Evolutionary conservation across 2,888 invertebrate genomes (phyloP).

Genomic region (Suillia variegata): DNA sequence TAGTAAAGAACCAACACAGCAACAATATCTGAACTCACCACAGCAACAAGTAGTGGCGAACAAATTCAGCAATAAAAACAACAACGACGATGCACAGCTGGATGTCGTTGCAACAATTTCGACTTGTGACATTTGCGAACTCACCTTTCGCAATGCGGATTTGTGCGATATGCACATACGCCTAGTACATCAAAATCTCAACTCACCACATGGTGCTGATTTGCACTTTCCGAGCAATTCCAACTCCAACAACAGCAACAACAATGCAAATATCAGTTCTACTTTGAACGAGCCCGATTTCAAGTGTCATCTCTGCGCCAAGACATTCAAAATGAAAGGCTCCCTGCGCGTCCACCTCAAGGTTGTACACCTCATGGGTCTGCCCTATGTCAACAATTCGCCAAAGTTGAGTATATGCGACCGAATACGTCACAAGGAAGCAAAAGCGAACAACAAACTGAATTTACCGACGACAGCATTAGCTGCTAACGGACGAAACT

Average conservation of each 20-base stretch:
- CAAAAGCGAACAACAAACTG: conserved; percentile 16
- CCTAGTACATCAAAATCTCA: conserved; percentile 66
- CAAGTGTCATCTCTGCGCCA: conserved; percentile 76
- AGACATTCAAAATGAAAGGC: conserved; percentile 81
- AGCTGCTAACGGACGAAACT: neutral
- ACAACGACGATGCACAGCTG: no score
- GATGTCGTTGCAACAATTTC: conserved; percentile 18
- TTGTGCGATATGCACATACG: conserved; percentile 77
- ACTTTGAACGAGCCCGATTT: conserved; percentile 52
- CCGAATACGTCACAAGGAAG: conserved; percentile 50
- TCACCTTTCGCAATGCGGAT: conserved; percentile 72
- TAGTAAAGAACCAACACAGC: conserved; percentile 7
- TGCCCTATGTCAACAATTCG: conserved; percentile 34
- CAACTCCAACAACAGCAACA: conserved; percentile 37
- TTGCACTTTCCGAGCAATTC: no score
- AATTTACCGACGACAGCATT: conserved; percentile 9
- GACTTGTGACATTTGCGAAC: conserved; percentile 73
- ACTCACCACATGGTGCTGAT: conserved; percentile 15
- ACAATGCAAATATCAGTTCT: conserved; percentile 3
- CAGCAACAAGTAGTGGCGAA: conserved; percentile 14
- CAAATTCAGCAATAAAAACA: neutral
- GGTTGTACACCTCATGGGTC: conserved; percentile 70
- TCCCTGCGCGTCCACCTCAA: conserved; percentile 81
- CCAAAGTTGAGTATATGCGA: conserved; percentile 53
- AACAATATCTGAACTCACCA: conserved; percentile 1